Evolutionary conservation across 2,797 vertebrate species (phyloP).

Genomic region (Siniperca obscura): DNA sequence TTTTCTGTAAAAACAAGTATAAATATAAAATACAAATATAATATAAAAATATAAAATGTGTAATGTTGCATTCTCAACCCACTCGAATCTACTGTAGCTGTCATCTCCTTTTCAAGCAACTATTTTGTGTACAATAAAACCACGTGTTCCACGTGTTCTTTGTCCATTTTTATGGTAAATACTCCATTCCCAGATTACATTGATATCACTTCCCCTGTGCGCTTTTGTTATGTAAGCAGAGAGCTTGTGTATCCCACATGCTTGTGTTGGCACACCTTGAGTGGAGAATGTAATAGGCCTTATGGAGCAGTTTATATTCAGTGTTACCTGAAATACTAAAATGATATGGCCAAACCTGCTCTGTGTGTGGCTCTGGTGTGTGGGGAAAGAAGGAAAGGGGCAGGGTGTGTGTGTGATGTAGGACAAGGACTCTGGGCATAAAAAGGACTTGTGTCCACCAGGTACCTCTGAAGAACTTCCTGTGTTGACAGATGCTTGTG

Average conservation of each 20-base stretch:
- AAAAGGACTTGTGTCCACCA: constrained; percentile 69
- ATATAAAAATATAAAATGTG: background rate
- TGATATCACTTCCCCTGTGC: background rate
- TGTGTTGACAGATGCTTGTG: constrained; percentile 43
- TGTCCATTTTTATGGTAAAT: background rate
- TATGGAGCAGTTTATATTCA: background rate
- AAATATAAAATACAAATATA: no score
- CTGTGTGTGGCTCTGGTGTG: constrained; percentile 65
- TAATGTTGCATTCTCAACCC: background rate
- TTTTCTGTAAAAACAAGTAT: background rate
- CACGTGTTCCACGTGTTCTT: background rate
- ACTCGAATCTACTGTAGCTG: background rate
- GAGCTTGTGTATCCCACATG: constrained; percentile 6
- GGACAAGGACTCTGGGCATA: constrained; percentile 47
- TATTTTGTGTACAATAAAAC: background rate
- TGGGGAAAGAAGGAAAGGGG: constrained; percentile 45
- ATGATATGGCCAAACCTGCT: constrained; percentile 59
- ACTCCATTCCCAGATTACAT: background rate
- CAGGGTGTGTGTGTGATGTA: constrained; percentile 62
- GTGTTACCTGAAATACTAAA: constrained; percentile 3
- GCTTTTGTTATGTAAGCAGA: background rate
- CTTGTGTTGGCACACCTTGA: constrained; percentile 19
- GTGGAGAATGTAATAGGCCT: constrained; percentile 46
- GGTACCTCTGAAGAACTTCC: constrained; percentile 40
- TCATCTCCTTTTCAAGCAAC: background rate